Evolutionary conservation across 1,140 invertebrate genomes (phyloP).

Genomic region (Heliconius hewitsoni): DNA sequence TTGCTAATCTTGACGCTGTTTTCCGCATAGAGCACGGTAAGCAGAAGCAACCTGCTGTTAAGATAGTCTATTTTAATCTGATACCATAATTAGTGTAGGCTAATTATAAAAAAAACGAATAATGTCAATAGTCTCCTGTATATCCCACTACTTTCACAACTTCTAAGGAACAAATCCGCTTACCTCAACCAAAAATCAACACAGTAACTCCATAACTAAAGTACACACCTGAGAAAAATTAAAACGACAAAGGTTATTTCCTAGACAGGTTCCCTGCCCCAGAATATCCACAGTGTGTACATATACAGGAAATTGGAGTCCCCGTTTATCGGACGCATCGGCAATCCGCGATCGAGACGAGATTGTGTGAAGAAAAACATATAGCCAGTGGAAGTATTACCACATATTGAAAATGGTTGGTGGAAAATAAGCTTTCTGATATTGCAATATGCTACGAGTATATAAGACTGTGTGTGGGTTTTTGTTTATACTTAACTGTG

Average conservation of each 20-base stretch:
- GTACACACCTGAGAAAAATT: background rate
- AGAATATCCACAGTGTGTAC: conserved; percentile 25
- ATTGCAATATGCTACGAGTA: conserved; percentile 11
- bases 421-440: conserved; percentile 18
- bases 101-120: too few relatives aligned
- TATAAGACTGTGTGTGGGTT: background rate
- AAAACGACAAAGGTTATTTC: background rate
- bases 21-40: too few relatives aligned
- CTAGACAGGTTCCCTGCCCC: background rate
- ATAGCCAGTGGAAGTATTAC: conserved; percentile 40
- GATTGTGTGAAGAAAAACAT: conserved; percentile 42
- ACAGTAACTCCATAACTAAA: background rate
- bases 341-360: conserved; percentile 38
- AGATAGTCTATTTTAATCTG: too few relatives aligned
- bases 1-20: too few relatives aligned
- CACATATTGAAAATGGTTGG: conserved; percentile 37
- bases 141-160: too few relatives aligned
- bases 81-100: too few relatives aligned
- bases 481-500: background rate
- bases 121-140: too few relatives aligned
- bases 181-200: background rate
- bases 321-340: conserved; percentile 42
- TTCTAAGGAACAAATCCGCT: background rate
- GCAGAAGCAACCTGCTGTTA: too few relatives aligned
- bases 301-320: conserved; percentile 41